Base-by-base conservation (phyloP, 2,888 invertebrate genomes). In the Parnassius apollo region DNA sequence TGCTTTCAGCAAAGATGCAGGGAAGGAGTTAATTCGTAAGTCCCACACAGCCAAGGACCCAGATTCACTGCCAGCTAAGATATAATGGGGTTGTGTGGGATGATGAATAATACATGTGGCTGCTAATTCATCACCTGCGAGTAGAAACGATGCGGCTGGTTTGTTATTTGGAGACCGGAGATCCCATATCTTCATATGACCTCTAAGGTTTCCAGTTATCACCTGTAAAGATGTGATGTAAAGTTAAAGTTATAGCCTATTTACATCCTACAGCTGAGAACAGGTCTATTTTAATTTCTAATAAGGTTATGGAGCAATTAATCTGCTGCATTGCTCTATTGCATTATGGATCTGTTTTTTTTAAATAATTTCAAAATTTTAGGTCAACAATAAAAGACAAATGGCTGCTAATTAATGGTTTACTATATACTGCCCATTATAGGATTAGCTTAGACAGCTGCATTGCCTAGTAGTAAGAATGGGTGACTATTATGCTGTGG, bases 21-120 rank as follows among this genome's bases (percentile, higher is more conserved):
- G 98, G 78, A 94, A 96, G 2, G 94, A 94, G 64, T 96, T 95
- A 74, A 97, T 95, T 35, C 98, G 93, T 68, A 98, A 87, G 85
- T 98, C 98, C 98, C 98, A 98, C 1, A 98, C 94, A 0, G 97
- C 96, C 42, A 98, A 84, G 1, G 96, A 94, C 0, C 98, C 98
- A 68, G 97, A 96, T 75, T 97, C 96, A 65, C 96, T 96, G 44
- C 98, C 98, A 1, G 97, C 96, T 0, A 97, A 82, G 9, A 94
- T 85, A 65, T 98, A 94, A 79, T 98, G 97, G 0, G 95, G 94
- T 76, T 98, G 98, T 11, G 96, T 96, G 0, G 98, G 98, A 85
- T 98, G 98, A 71, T 94, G 94, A 18, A 95, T 93, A 55, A 98
- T 92, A 77, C 96, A 95, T 1, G 95, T 96, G 0, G 96, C 95